Evolutionary conservation across 2,888 invertebrate genomes (phyloP).

Genomic region (Cerastis rubricosa): DNA sequence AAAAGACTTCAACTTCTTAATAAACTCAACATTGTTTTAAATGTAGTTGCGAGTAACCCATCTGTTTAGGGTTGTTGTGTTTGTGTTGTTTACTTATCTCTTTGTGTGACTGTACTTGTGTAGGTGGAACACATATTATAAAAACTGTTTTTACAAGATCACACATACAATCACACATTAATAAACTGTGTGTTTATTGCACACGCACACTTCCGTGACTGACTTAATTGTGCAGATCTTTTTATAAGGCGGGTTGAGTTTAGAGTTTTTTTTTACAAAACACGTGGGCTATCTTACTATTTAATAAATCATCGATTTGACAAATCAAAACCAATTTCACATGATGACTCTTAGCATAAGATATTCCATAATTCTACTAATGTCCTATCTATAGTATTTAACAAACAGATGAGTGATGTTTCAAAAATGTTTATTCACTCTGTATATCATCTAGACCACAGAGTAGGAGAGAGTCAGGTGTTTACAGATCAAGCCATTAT

Average conservation of each 20-base stretch:
- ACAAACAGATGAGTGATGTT: not conserved
- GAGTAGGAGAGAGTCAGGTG: not conserved
- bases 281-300: not conserved
- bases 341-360: not conserved
- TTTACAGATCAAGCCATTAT: not conserved
- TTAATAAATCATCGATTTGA: not conserved
- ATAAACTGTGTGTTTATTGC: not conserved
- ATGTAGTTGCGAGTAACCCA: not conserved
- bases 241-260: no score
- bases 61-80: no score
- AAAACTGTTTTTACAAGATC: conserved; percentile 33
- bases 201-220: conserved; percentile 1
- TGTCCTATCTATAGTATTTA: not conserved
- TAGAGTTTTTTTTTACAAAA: no score
- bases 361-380: not conserved
- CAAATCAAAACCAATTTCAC: not conserved
- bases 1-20: not conserved
- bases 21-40: not conserved
- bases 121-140: conserved; percentile 27
- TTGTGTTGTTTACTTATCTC: not conserved
- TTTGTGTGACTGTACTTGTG: conserved; percentile 31
- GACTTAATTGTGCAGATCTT: conserved; percentile 33
- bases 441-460: not conserved
- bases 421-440: not conserved
- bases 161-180: not conserved